Conservation (phyloP, 1,140 invertebrate species). For the Trachymyrmex septentrionalis region DNA sequence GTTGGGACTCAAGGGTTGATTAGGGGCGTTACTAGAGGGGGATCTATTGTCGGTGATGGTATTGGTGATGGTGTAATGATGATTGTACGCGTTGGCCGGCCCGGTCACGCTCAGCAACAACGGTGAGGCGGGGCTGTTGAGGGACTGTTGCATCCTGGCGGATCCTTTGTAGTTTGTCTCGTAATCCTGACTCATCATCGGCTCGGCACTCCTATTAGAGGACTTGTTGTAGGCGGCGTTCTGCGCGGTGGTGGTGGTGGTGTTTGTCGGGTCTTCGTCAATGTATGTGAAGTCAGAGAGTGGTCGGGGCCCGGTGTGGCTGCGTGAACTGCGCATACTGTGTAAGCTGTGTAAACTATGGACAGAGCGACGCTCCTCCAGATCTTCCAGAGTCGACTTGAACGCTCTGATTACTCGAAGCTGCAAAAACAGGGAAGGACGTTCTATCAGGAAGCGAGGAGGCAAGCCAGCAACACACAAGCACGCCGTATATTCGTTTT, state of each 20-base stretch:
- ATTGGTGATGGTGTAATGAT: conserved; percentile 77
- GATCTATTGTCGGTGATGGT: conserved; percentile 79
- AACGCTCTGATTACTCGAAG: conserved; percentile 99
- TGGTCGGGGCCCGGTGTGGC: conserved; percentile 92
- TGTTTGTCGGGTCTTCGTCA: conserved; percentile 93
- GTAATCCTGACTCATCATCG: conserved; percentile 75
- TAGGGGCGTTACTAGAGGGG: conserved; percentile 77
- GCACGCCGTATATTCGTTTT: conserved; percentile 79
- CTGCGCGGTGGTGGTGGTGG: conserved; percentile 81
- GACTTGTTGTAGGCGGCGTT: conserved; percentile 82
- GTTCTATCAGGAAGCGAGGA: conserved; percentile 86
- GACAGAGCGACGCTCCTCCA: conserved; percentile 99
- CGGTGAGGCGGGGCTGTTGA: conserved; percentile 84
- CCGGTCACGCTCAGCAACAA: conserved; percentile 84
- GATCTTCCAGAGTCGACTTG: conserved; percentile 99
- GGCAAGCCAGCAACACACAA: conserved; percentile 85
- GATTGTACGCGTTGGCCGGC: conserved; percentile 80
- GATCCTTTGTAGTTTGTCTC: conserved; percentile 78
- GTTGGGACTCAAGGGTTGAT: conserved; percentile 80
- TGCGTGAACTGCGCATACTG: conserved; percentile 95
- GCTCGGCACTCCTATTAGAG: conserved; percentile 82
- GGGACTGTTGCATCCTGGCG: conserved; percentile 78
- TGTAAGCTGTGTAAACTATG: conserved; percentile 99
- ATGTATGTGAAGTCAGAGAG: conserved; percentile 96
- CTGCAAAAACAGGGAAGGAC: conserved; percentile 93